phyloP scores from a whole-genome alignment of 2,888 invertebrate genomes.

The Ramazzottius varieornatus region DNA sequence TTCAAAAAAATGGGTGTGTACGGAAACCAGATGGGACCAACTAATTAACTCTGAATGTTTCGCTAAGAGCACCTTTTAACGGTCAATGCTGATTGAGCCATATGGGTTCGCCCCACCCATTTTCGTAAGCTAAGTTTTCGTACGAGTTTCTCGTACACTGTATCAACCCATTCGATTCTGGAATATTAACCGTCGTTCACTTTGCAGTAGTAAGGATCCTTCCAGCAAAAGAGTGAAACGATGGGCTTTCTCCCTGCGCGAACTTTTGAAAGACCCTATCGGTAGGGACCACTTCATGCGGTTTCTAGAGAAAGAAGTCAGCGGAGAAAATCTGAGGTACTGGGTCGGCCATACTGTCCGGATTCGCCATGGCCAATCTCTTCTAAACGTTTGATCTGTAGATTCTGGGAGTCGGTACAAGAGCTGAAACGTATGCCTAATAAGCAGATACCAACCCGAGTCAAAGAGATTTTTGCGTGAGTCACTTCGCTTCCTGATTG shows the following conservation, averaged over 20 bases:
- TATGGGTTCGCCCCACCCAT: no score
- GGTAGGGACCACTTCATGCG: slow-evolving; percentile 83
- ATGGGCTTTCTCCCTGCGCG: slow-evolving; percentile 89
- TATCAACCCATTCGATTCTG: neutral
- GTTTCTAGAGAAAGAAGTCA: slow-evolving; percentile 91
- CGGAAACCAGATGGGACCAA: no score
- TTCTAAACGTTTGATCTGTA: no score
- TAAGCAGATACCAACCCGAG: slow-evolving; percentile 31
- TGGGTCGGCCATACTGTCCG: no score
- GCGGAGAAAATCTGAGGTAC: slow-evolving; percentile 89
- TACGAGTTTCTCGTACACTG: no score
- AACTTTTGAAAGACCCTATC: slow-evolving; percentile 71
- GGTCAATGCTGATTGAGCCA: no score
- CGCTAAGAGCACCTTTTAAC: no score
- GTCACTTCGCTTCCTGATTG: neutral
- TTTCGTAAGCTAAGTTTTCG: no score
- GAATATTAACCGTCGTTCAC: neutral
- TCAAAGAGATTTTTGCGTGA: slow-evolving; percentile 15
- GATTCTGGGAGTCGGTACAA: slow-evolving; percentile 85
- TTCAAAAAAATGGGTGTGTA: no score
- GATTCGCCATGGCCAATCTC: no score
- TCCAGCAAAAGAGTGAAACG: slow-evolving; percentile 70
- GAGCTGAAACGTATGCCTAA: slow-evolving; percentile 65
- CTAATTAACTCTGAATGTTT: no score
- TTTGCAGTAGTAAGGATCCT: slow-evolving; percentile 48